A percentile compares a stretch with the other conserved stretches of the same genome.
Conservation (phyloP, 2,797 vertebrate species). For the Alauda arvensis region DNA sequence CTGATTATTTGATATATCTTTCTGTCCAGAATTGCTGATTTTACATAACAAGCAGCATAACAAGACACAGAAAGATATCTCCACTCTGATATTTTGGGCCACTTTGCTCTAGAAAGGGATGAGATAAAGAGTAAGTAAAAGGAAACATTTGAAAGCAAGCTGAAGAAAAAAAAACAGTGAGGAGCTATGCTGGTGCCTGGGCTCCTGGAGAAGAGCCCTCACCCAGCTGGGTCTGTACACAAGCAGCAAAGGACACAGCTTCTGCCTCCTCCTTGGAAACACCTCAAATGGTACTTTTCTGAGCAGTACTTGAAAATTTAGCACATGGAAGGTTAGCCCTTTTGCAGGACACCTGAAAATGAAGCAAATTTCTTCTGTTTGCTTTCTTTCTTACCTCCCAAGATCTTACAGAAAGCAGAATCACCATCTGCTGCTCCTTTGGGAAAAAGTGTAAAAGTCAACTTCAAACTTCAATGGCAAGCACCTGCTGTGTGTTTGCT, state of each 20-base stretch:
- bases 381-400: background rate
- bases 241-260: background rate
- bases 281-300: background rate
- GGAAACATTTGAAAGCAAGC: background rate
- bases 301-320: background rate
- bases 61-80: background rate
- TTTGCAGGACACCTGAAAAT: background rate
- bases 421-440: background rate
- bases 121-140: background rate
- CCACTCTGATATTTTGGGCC: background rate
- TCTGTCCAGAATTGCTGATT: background rate
- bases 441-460: background rate
- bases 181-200: rapidly evolving
- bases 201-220: background rate
- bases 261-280: background rate
- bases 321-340: background rate
- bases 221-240: background rate
- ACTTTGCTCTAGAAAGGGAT: background rate
- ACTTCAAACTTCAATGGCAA: background rate
- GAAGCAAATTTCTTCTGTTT: background rate
- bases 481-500: conserved; percentile 24
- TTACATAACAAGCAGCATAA: background rate
- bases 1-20: background rate
- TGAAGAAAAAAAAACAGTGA: background rate
- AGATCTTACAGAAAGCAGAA: background rate